A percentile compares a stretch with the other conserved stretches of the same genome.
Conservation (phyloP, 2,888 invertebrate species). For the Eulithis prunata region DNA sequence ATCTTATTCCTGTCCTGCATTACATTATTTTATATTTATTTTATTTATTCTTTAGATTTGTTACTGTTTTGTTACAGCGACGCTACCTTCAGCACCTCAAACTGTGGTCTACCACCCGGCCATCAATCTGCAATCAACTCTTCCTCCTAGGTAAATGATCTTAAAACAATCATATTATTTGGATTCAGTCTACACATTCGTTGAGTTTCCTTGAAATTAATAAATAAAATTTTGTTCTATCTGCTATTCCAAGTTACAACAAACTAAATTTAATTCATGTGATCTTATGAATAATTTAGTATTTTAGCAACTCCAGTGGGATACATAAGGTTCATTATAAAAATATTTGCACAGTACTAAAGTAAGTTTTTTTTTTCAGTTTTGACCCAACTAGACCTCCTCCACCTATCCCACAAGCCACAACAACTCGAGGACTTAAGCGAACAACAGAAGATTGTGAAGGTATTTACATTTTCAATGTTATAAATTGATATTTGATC, state of each 20-base stretch:
- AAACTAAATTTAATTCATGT: too few species aligned
- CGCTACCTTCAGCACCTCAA: background rate
- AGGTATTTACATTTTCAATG: constrained; percentile 22
- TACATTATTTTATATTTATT: too few species aligned
- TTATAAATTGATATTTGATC: background rate
- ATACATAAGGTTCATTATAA: too few species aligned
- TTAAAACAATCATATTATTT: too few species aligned
- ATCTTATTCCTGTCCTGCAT: too few species aligned
- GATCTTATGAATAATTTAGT: too few species aligned
- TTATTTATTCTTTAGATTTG: too few species aligned
- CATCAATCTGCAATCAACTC: background rate
- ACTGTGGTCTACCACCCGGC: background rate
- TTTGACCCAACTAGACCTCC: constrained; percentile 69
- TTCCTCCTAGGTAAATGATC: background rate
- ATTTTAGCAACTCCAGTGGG: too few species aligned
- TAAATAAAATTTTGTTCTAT: too few species aligned
- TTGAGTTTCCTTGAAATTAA: too few species aligned
- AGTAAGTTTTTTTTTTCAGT: constrained; percentile 44
- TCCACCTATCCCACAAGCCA: constrained; percentile 52
- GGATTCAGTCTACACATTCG: too few species aligned
- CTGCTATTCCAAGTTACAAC: too few species aligned
- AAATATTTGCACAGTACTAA: background rate
- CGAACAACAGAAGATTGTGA: constrained; percentile 15
- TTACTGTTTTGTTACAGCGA: background rate
- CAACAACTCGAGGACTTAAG: constrained; percentile 9